These are phyloP conservation scores for Gerris lacustris DNA, from an alignment of 2,888 invertebrate species.

Conservation along the genomic window DNA sequence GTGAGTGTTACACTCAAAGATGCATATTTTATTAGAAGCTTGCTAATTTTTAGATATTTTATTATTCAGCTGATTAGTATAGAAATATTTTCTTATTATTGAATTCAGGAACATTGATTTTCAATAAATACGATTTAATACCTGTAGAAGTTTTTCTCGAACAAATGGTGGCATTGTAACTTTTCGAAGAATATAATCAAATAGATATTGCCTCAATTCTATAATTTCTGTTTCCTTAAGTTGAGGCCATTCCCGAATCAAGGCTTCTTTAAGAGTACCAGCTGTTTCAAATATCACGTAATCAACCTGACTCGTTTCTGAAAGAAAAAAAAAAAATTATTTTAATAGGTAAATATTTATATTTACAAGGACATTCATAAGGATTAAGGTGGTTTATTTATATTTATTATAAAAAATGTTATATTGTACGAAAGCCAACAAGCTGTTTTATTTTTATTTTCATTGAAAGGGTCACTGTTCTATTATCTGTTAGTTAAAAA, in stretches of 20 bases:
- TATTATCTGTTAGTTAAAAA: too few species aligned
- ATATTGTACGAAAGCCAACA: not conserved
- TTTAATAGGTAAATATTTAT: not conserved
- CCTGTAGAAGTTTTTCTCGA: constrained; percentile 57
- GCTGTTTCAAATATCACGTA: constrained; percentile 82
- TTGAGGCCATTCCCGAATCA: constrained; percentile 72
- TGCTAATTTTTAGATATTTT: too few species aligned
- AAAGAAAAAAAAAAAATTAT: constrained; percentile 18
- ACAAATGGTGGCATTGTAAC: constrained; percentile 59
- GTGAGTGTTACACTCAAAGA: too few species aligned
- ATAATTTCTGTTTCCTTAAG: constrained; percentile 55
- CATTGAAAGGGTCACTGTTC: too few species aligned
- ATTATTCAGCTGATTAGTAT: too few species aligned
- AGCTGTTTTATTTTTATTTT: not conserved
- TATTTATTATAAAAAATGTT: too few species aligned
- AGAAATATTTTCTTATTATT: too few species aligned
- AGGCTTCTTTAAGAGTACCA: constrained; percentile 63
- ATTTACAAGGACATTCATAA: too few species aligned
- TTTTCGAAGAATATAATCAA: constrained; percentile 61
- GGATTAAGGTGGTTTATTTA: too few species aligned
- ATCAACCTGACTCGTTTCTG: constrained; percentile 54
- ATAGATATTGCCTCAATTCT: constrained; percentile 60
- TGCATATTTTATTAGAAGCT: too few species aligned
- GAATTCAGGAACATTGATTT: too few species aligned
- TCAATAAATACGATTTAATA: constrained; percentile 31